Evolutionary conservation across 2,113 vertebrate species (phyloP).

Genomic region (Aix galericulata): DNA sequence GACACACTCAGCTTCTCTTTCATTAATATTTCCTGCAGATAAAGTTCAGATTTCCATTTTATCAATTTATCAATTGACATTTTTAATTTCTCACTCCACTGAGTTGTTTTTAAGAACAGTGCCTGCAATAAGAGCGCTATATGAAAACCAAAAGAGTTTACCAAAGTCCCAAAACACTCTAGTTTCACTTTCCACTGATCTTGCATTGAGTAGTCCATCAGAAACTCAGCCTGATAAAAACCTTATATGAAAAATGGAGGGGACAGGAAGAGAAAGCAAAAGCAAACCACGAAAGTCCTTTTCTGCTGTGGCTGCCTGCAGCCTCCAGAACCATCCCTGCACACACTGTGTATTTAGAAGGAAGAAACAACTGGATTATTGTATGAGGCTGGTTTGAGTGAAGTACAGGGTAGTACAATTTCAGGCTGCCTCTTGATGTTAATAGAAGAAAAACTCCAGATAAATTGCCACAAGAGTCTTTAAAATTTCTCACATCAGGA

Average conservation of each 20-base stretch:
- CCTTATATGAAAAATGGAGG: constrained; percentile 2
- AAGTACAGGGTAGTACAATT: background rate
- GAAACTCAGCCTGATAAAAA: constrained; percentile 27
- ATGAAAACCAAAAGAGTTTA: background rate
- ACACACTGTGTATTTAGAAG: background rate
- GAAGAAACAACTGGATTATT: constrained; percentile 6
- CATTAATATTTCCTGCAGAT: background rate
- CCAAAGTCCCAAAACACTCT: background rate
- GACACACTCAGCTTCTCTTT: background rate
- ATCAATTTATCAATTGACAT: background rate
- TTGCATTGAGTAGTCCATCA: background rate
- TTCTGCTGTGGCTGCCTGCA: background rate
- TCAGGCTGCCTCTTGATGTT: background rate
- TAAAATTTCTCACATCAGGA: background rate
- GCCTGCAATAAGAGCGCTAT: background rate
- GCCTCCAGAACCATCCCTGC: background rate
- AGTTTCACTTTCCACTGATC: constrained; percentile 6
- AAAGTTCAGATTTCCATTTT: constrained; percentile 3
- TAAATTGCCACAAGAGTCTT: background rate
- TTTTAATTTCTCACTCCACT: constrained; percentile 1
- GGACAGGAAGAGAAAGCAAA: constrained; percentile 59
- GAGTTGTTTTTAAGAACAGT: background rate
- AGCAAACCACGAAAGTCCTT: constrained; percentile 5
- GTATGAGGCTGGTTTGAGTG: background rate
- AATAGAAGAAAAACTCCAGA: background rate